These are phyloP conservation scores for Notodonta ziczac DNA, from an alignment of 2,888 invertebrate species.

Conservation along the genomic window DNA sequence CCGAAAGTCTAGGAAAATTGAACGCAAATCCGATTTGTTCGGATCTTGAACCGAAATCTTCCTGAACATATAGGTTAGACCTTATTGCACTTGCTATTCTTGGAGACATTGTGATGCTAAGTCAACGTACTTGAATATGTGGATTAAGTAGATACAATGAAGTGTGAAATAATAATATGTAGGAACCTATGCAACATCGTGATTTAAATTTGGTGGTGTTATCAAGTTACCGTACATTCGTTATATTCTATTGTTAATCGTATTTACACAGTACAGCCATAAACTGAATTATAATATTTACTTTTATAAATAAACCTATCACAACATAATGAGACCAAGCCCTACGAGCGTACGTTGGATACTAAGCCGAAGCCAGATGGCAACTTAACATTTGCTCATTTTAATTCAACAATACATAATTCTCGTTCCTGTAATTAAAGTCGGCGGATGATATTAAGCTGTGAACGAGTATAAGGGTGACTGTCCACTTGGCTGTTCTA, in stretches of 20 bases:
- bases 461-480: slow-evolving; percentile 28
- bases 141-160: background rate
- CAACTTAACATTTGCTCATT: slow-evolving; percentile 19
- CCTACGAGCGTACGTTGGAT: background rate
- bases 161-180: too few species aligned
- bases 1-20: slow-evolving; percentile 78
- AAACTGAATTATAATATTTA: background rate
- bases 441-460: slow-evolving; percentile 33
- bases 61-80: slow-evolving; percentile 54
- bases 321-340: slow-evolving; percentile 28
- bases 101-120: slow-evolving; percentile 22
- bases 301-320: slow-evolving; percentile 28
- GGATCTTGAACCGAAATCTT: slow-evolving; percentile 61
- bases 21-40: slow-evolving; percentile 80
- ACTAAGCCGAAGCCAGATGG: background rate
- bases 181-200: too few species aligned
- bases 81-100: slow-evolving; percentile 47
- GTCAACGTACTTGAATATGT: slow-evolving; percentile 12
- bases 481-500: too few species aligned
- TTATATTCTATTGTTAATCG: too few species aligned
- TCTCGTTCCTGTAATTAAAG: slow-evolving; percentile 40
- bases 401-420: slow-evolving; percentile 40
- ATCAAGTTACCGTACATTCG: background rate
- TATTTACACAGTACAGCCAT: too few species aligned
- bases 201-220: background rate